phyloP scores from a whole-genome alignment of 2,797 vertebrate genomes.

The Periparus ater region DNA sequence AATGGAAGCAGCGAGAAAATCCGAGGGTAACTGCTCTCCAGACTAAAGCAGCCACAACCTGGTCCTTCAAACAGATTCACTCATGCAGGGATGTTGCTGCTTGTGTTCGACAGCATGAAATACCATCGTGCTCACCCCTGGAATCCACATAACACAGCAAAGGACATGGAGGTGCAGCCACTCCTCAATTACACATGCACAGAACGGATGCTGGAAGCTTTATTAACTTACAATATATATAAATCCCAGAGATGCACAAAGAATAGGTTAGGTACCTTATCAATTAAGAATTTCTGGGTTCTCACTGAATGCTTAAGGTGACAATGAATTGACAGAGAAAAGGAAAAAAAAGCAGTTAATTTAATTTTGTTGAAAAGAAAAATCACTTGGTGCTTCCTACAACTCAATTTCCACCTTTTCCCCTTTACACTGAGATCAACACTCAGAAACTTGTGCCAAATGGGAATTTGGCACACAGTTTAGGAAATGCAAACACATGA shows the following conservation, averaged over 20 bases:
- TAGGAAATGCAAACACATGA: neutral
- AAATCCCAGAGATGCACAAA: neutral
- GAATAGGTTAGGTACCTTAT: neutral
- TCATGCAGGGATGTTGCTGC: neutral
- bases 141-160: neutral
- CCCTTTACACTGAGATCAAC: neutral
- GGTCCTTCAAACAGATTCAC: neutral
- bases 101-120: neutral
- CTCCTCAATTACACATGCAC: neutral
- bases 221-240: neutral
- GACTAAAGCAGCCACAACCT: constrained; percentile 21
- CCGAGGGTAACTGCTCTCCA: neutral
- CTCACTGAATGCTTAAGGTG: neutral
- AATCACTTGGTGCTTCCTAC: neutral
- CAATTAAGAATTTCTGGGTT: neutral
- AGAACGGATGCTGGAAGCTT: neutral
- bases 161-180: neutral
- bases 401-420: neutral
- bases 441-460: neutral
- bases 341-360: neutral
- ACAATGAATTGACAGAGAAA: neutral
- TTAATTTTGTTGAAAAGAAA: neutral
- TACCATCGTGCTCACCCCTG: neutral
- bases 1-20: constrained; percentile 28
- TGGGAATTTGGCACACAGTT: neutral